Conservation (phyloP, 2,797 vertebrate species). For the Margarornis squamiger region DNA sequence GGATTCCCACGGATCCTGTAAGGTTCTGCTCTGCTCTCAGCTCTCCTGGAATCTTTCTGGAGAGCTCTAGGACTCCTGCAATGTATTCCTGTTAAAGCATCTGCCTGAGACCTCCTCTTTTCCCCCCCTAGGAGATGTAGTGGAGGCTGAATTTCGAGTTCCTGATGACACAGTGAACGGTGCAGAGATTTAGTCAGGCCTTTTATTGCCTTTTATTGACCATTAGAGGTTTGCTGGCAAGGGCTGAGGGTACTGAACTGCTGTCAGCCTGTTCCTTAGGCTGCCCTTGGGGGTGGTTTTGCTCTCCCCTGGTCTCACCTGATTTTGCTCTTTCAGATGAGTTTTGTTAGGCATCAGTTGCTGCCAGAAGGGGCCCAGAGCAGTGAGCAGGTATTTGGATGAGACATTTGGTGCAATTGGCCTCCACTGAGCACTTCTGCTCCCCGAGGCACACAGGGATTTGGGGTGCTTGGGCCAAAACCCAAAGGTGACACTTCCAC, state of each 20-base stretch:
- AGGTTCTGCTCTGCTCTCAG: not conserved
- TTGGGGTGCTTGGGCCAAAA: not conserved
- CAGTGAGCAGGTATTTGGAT: not conserved
- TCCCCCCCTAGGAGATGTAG: not conserved
- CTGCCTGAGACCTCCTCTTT: not conserved
- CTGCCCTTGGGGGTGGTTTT: not conserved
- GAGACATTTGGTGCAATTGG: not conserved
- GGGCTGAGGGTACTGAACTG: not conserved
- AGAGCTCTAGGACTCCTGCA: not conserved
- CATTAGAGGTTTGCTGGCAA: not conserved
- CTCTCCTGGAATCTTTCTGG: not conserved
- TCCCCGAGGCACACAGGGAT: not conserved
- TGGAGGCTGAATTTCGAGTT: not conserved
- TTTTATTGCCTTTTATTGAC: not conserved
- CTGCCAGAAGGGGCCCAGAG: not conserved
- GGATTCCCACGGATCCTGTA: not conserved
- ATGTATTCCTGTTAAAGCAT: not conserved
- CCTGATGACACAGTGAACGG: not conserved
- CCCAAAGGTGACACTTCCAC: not conserved
- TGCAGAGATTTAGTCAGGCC: not conserved
- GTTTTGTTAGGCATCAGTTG: not conserved
- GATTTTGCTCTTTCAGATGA: not conserved
- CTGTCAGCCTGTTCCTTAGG: not conserved
- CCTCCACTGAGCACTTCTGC: not conserved
- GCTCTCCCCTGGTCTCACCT: not conserved